A percentile compares a stretch with the other conserved stretches of the same genome.
phyloP scores from a whole-genome alignment of 2,888 invertebrate species.

The Eristalis intricaria region DNA sequence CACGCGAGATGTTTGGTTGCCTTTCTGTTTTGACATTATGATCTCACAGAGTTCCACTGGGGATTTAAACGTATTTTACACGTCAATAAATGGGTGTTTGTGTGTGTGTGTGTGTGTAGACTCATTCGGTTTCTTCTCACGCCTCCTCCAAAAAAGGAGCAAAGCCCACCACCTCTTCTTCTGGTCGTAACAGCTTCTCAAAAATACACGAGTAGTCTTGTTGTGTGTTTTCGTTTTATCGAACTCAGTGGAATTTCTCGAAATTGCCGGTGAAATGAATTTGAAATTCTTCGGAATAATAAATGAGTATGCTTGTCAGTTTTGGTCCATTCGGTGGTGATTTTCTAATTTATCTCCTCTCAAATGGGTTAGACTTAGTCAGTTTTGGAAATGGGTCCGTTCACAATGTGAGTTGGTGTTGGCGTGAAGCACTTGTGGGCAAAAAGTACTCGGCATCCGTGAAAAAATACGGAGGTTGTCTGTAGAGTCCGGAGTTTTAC shows the following conservation, averaged over 20 bases:
- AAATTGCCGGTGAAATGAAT: neutral
- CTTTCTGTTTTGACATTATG: constrained; percentile 15
- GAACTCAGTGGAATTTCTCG: constrained; percentile 22
- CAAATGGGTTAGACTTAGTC: neutral
- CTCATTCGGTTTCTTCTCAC: constrained; percentile 56
- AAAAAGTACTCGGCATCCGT: too few relatives aligned
- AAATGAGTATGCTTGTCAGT: neutral
- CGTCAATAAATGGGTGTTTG: constrained; percentile 37
- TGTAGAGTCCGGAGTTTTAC: too few relatives aligned
- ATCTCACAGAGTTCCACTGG: constrained; percentile 8
- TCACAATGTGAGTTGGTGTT: neutral
- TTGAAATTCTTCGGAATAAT: neutral
- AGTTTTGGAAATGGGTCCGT: neutral
- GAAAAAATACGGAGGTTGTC: too few relatives aligned
- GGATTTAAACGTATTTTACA: constrained; percentile 20
- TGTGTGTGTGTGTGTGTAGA: too few relatives aligned
- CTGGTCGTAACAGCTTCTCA: constrained; percentile 29
- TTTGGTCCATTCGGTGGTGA: neutral
- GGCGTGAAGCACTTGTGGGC: neutral
- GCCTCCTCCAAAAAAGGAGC: constrained; percentile 26
- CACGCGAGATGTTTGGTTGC: constrained; percentile 34
- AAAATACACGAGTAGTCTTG: constrained; percentile 18
- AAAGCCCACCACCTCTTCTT: constrained; percentile 20
- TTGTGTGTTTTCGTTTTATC: constrained; percentile 3
- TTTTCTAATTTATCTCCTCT: neutral